Evolutionary conservation across 2,888 invertebrate species (phyloP).

Genomic region (Cataglyphis cursor): DNA sequence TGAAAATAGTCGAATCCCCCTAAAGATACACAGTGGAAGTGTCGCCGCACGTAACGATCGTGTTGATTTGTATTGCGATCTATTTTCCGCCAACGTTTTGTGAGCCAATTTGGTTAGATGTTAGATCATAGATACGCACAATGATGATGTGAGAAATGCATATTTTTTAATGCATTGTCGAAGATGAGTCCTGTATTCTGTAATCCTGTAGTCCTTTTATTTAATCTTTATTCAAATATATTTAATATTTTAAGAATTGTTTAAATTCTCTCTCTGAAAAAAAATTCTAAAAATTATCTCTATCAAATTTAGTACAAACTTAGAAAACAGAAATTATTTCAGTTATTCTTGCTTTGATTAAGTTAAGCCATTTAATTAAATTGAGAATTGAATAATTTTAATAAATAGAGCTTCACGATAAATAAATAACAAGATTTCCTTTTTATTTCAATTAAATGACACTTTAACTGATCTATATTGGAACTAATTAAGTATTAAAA

Average conservation of each 20-base stretch:
- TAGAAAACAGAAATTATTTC: neutral
- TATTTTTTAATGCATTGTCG: neutral
- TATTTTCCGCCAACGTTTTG: neutral
- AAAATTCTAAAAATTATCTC: neutral
- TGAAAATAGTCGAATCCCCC: conserved; percentile 41
- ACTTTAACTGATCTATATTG: conserved; percentile 7
- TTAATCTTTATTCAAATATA: neutral
- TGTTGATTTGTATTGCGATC: neutral
- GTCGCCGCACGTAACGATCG: conserved; percentile 15
- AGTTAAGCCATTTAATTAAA: neutral
- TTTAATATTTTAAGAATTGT: neutral
- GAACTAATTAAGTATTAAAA: neutral
- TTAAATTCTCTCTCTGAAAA: neutral
- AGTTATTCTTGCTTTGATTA: neutral
- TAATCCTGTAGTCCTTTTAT: neutral
- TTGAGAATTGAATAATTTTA: conserved; percentile 28
- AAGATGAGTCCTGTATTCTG: neutral
- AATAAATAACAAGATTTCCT: neutral
- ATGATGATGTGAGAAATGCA: neutral
- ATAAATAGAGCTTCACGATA: neutral
- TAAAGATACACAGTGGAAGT: conserved; percentile 21
- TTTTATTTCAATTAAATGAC: neutral
- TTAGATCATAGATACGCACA: neutral
- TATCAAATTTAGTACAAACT: neutral
- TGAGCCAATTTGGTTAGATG: neutral